Percentiles rank a stretch among this genome's conserved stretches.
These are phyloP conservation scores for Terrapene triunguis DNA, from an alignment of 2,113 vertebrate genomes.

Conservation along the genomic window DNA sequence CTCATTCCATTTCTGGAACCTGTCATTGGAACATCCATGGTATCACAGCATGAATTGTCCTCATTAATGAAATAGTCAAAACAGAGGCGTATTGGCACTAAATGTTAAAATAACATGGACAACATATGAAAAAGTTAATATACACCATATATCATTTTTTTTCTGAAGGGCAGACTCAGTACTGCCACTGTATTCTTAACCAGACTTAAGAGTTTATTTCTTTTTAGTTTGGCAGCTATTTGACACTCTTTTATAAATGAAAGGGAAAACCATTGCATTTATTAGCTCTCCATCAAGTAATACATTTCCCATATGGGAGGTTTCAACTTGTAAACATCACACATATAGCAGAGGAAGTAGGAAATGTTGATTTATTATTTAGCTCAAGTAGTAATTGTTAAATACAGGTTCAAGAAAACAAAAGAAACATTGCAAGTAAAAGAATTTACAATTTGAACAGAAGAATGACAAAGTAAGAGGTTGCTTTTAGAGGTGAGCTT, in stretches of 20 bases:
- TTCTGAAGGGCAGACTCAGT: neutral
- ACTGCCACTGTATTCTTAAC: neutral
- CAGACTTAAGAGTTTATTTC: neutral
- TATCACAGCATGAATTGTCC: neutral
- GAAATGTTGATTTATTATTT: neutral
- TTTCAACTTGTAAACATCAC: neutral
- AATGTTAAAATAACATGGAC: neutral
- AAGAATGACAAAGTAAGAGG: slow-evolving; percentile 20
- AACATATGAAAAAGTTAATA: neutral
- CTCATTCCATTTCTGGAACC: neutral
- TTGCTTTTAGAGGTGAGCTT: slow-evolving; percentile 46
- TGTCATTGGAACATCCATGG: neutral
- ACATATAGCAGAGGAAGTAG: slow-evolving; percentile 22
- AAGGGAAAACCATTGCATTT: neutral
- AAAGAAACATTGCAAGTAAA: neutral
- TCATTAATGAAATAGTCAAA: neutral
- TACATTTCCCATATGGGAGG: neutral
- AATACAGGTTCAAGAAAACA: neutral
- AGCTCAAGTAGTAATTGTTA: neutral
- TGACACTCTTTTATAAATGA: neutral
- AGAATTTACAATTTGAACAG: slow-evolving; percentile 50
- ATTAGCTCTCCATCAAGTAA: neutral
- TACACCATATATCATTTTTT: accelerated
- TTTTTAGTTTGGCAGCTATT: neutral
- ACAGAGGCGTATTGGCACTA: neutral